These are phyloP conservation scores for Onthophagus taurus DNA, from an alignment of 1,140 invertebrate species.

Conservation along the genomic window DNA sequence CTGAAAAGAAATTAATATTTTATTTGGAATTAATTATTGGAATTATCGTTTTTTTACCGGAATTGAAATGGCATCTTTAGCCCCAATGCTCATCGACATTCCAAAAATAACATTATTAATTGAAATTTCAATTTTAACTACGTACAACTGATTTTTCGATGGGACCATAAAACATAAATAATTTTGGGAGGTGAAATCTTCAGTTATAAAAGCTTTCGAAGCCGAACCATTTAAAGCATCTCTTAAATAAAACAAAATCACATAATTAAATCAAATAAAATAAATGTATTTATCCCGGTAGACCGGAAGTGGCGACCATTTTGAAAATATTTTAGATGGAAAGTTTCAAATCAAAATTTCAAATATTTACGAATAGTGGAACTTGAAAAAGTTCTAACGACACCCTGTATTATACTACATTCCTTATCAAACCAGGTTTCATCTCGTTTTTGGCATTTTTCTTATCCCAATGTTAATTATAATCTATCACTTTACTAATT, in stretches of 20 bases:
- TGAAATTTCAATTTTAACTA: constrained; percentile 61
- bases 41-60: constrained; percentile 49
- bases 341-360: no score
- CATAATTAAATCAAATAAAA: no score
- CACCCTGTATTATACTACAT: no score
- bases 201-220: constrained; percentile 69
- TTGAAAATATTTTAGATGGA: no score
- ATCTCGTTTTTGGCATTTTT: no score
- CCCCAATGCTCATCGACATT: constrained; percentile 56
- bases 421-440: no score
- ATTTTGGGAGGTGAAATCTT: constrained; percentile 72
- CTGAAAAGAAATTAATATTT: constrained; percentile 34
- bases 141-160: constrained; percentile 57
- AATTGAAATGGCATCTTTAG: constrained; percentile 74
- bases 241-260: constrained; percentile 33
- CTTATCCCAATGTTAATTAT: no score
- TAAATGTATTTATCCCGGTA: no score
- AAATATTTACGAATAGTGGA: no score
- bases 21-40: neutral
- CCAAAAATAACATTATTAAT: constrained; percentile 61
- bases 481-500: no score
- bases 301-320: no score
- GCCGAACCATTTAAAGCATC: constrained; percentile 46
- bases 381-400: no score
- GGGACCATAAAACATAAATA: constrained; percentile 75